Evolutionary conservation across 2,888 invertebrate species (phyloP).

Genomic region (Eumacrocentrus americanus): DNA sequence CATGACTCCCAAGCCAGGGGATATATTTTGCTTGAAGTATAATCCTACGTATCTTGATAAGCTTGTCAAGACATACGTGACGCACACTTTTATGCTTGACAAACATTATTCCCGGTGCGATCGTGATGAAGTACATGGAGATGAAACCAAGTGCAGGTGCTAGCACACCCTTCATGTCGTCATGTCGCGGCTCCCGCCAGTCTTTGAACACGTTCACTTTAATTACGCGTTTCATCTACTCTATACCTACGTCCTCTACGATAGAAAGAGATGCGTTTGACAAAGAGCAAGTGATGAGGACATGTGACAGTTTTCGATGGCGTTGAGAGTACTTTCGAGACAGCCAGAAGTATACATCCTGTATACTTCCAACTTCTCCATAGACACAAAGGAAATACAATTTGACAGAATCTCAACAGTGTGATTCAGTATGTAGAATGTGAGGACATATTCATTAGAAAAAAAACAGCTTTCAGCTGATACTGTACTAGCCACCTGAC

Average conservation of each 20-base stretch:
- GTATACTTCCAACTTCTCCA: too few relatives aligned
- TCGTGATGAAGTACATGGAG: constrained; percentile 30
- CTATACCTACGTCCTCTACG: too few relatives aligned
- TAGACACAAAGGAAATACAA: too few relatives aligned
- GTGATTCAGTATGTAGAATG: not conserved
- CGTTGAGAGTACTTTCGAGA: too few relatives aligned
- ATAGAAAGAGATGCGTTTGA: too few relatives aligned
- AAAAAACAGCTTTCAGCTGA: constrained; percentile 17
- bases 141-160: constrained; percentile 8
- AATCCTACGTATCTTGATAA: too few relatives aligned
- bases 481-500: constrained; percentile 28
- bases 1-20: too few relatives aligned
- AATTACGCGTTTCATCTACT: constrained; percentile 41
- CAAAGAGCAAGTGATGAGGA: too few relatives aligned
- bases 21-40: too few relatives aligned
- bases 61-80: not conserved
- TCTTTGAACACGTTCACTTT: constrained; percentile 50
- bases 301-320: too few relatives aligned
- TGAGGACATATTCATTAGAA: constrained; percentile 9
- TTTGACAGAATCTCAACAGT: too few relatives aligned
- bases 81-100: not conserved
- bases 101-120: not conserved
- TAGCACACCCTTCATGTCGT: not conserved
- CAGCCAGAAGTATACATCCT: too few relatives aligned
- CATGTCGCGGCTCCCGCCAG: constrained; percentile 8